Evolutionary conservation across 2,113 vertebrate species (phyloP).

Genomic region (Elaphurus davidianus): DNA sequence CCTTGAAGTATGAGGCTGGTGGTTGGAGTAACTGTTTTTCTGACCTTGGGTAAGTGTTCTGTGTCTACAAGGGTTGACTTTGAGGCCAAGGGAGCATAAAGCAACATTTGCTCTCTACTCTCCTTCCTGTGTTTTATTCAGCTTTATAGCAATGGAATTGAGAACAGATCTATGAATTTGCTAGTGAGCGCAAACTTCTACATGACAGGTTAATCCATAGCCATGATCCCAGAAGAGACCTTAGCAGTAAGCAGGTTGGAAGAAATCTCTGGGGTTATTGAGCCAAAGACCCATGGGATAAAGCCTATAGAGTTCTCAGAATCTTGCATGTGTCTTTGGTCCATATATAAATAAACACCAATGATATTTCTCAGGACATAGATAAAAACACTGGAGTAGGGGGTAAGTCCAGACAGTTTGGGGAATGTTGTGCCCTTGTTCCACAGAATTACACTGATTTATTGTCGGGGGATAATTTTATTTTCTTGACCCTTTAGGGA

Average conservation of each 20-base stretch:
- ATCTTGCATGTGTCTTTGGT: not conserved
- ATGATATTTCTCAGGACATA: not conserved
- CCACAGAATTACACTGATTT: not conserved
- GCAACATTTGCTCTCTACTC: too few relatives aligned
- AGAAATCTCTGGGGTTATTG: not conserved
- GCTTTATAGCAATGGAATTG: not conserved
- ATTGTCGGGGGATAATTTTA: not conserved
- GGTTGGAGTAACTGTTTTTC: not conserved
- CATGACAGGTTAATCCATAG: not conserved
- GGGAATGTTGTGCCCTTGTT: not conserved
- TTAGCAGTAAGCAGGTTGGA: not conserved
- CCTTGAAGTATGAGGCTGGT: not conserved
- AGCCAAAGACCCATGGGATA: not conserved
- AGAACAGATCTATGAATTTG: not conserved
- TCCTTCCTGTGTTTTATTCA: not conserved
- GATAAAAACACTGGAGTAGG: not conserved
- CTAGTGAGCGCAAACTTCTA: not conserved
- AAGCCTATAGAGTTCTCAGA: not conserved
- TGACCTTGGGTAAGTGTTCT: not conserved
- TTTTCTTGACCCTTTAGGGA: not conserved
- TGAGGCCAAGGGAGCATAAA: not conserved
- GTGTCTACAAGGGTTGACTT: fast-evolving
- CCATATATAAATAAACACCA: not conserved
- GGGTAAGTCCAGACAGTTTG: not conserved
- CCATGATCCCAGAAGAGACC: not conserved